phyloP scores from a whole-genome alignment of 2,888 invertebrate genomes.

The Andrena dorsata region DNA sequence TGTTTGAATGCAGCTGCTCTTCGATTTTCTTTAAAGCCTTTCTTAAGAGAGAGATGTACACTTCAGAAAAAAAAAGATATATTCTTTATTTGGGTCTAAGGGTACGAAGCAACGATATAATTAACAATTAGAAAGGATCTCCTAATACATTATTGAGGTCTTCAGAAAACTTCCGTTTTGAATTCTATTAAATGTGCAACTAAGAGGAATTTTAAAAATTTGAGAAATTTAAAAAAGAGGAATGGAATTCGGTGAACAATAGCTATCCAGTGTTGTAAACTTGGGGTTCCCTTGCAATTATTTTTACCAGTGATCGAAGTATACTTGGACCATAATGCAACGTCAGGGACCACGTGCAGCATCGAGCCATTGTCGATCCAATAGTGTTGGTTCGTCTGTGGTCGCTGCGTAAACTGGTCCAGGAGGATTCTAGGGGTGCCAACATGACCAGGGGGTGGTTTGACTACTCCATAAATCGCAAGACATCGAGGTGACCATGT shows the following conservation, averaged over 20 bases:
- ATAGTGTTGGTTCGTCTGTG: constrained; percentile 26
- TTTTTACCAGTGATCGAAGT: background rate
- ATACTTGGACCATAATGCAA: background rate
- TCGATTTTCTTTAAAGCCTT: too few species aligned
- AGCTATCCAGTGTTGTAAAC: background rate
- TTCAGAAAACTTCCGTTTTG: too few species aligned
- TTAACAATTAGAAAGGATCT: background rate
- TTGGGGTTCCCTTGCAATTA: background rate
- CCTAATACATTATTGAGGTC: background rate
- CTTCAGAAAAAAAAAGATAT: too few species aligned
- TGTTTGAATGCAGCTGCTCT: too few species aligned
- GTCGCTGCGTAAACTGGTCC: constrained; percentile 45
- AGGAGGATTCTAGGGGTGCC: constrained; percentile 31
- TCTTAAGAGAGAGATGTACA: too few species aligned
- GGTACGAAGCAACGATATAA: too few species aligned
- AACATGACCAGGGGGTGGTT: constrained; percentile 51
- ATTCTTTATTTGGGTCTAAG: too few species aligned
- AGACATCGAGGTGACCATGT: constrained; percentile 49
- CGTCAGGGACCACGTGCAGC: constrained; percentile 36
- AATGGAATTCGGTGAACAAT: background rate
- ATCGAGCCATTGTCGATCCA: constrained; percentile 40
- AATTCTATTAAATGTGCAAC: too few species aligned
- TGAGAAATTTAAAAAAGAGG: background rate
- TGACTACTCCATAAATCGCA: constrained; percentile 66
- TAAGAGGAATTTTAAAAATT: background rate